Evolutionary conservation across 2,797 vertebrate genomes (phyloP), one percentile per base, ranked within the genome.

Genomic region (Toxotes lorentzi): DNA sequence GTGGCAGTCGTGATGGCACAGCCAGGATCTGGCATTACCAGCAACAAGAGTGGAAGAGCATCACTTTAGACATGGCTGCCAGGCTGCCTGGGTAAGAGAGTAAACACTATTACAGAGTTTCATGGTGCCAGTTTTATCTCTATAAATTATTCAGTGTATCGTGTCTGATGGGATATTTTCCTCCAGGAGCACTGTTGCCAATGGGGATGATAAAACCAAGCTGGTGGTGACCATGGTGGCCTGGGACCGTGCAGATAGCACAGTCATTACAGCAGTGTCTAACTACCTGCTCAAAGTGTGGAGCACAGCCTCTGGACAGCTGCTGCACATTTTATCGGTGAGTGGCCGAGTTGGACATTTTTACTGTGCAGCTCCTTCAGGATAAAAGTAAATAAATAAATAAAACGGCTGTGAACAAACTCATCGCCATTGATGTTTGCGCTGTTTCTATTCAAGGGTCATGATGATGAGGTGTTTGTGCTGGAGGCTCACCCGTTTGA

Each of bases 251-350:
- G 94, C 92, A 0, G 98, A 99, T 63, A 91, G 90, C 56, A 97
- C 96, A 0, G 95, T 99, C 90, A 97, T 99, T 93, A 99, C 98
- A 19, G 98, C 98, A 5, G 98, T 99, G 79, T 99, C 99, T 70
- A 99, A 99, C 89, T 98, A 96, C 85, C 95, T 98, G 84, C 96
- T 99, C 80, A 99, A 99, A 96, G 98, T 99, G 73, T 99, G 98
- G 98, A 96, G 95, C 87, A 95, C 97, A 0, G 77, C 92, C 56
- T 96, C 95, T 1, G 98, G 98, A 58, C 96, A 99, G 91, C 96
- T 99, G 83, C 95, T 98, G 81, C 98, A 99, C 53, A 93, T 96
- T 48, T 94, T 99, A 78, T 95, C 96, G 57, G 98, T 99, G 92
- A 95, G 97, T 96, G 85, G 50, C 50, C 16, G 3, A 73, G 23